A percentile compares a stretch with the other conserved stretches of the same genome.
Evolutionary conservation across 2,797 vertebrate species (phyloP).

Genomic region (Chrysolophus pictus): DNA sequence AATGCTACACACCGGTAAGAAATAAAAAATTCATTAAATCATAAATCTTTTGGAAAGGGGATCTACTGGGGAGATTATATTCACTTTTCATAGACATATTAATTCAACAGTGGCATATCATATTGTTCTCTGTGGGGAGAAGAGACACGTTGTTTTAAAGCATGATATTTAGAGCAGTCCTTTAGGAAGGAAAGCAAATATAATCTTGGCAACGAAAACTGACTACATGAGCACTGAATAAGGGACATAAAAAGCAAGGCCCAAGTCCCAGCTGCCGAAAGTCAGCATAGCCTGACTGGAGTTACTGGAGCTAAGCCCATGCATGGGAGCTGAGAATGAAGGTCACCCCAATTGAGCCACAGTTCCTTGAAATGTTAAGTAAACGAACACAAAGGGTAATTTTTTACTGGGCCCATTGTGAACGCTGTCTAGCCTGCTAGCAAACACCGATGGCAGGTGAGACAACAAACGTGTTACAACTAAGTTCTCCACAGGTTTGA

Average conservation of each 20-base stretch:
- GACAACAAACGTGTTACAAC: background rate
- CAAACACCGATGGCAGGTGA: background rate
- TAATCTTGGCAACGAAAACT: conserved; percentile 21
- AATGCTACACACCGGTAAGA: background rate
- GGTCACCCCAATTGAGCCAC: background rate
- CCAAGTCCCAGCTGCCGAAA: conserved; percentile 39
- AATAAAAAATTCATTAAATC: conserved; percentile 56
- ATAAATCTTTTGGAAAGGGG: conserved; percentile 57
- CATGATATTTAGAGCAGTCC: conserved; percentile 39
- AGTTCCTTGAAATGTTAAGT: conserved; percentile 28
- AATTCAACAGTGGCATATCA: conserved; percentile 58
- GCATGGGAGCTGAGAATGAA: conserved; percentile 27
- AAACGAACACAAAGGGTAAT: background rate
- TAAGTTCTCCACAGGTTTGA: background rate
- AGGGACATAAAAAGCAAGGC: conserved; percentile 46
- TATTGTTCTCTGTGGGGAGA: conserved; percentile 35
- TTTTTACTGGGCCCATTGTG: background rate
- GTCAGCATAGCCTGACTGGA: background rate
- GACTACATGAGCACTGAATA: background rate
- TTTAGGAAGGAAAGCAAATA: conserved; percentile 67
- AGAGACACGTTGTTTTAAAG: conserved; percentile 46
- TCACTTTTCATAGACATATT: conserved; percentile 40
- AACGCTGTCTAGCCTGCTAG: background rate
- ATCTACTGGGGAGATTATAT: conserved; percentile 54
- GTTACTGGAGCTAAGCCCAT: conserved; percentile 14